Evolutionary conservation across 2,888 invertebrate species (phyloP), one percentile per base, ranked within the genome.

Genomic region (Automeris io): DNA sequence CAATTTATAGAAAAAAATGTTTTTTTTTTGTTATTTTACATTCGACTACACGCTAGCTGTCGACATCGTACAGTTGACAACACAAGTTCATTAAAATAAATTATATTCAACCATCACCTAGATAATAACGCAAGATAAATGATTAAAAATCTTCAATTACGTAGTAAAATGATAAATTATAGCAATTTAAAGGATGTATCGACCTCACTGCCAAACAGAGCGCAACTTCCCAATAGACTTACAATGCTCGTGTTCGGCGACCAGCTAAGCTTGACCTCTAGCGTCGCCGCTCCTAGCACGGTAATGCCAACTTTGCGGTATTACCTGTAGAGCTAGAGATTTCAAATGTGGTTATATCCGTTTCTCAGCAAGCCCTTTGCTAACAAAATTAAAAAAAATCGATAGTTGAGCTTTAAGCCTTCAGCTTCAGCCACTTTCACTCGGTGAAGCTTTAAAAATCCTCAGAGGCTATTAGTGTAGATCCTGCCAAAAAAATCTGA

Each of bases 171-270:
- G 37, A 44, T 51, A 42, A 46, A 48, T 47, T 48, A 51, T 38
- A 39, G 37, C 32, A 43, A 47, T 46, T 46, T 48, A 48, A 66
- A 77, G 74, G 74, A 75, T 72, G 56, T 54, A 55, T 46, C 63
- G 63, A 61, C 71, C 73, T 69, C 54, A 37, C 51, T 64, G 54
- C 3, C 49, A 70, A 76, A 49, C 70, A 77, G 76, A 74, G 58
- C 76, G 69, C 49, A 47, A 68, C 72, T 39, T 33, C 33, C 34
- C 34, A 39, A 29, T 39, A n/a, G 18, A 7, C 33, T 19, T 32
- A 31, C 33, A 42, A 40, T 42, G 47, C 57, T 50, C 54, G 51
- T 50, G 51, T 41, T 65, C 59, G 61, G 5, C 16, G 13, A 8
- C 29, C 29, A 16, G 1, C 13, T 8, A 29, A 29, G 8, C 16